Base-by-base conservation (phyloP, 1,140 invertebrate genomes). In the Pentalonia nigronervosa region DNA sequence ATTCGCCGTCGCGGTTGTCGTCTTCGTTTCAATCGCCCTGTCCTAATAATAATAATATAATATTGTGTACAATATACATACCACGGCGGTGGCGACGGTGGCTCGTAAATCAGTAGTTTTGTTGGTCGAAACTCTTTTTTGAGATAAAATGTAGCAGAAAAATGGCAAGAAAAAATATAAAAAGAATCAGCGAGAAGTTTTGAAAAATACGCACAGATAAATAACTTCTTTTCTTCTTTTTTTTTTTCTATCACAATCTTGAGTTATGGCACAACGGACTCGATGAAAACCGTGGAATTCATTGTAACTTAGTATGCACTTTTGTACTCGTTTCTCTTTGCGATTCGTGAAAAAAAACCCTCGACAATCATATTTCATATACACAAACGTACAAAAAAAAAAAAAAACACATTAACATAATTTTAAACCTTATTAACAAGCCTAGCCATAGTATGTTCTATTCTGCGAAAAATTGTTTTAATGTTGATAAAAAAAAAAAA, bases 41-140 rank as follows among this genome's bases (percentile, higher is more conserved):
- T n/a, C n/a, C n/a, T n/a, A n/a, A n/a, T n/a, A n/a, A n/a, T 14
- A 14, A 48, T 48, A 9, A 48, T 30, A 30, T 30, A 30, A 76
- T 20, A 67, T 67, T 14, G 23, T 11, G 41, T 47, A 41, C 41
- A 4, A 36, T 30, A 84, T 45, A 84, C 41, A 30, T 84, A 45
- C 60, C n/a, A n/a, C 48, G 50, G 21, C 21, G 20, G 50, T 2
- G 50, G 20, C 23, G 50, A 34, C 7, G 76, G 23, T 21, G 20
- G n/a, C 30, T 34, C 87, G 50, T 88, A 50, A 88, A 88, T 88
- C 87, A 88, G 87, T 53, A 48, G 87, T 50, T 88, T 88, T 88
- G 47, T 88, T 45, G 87, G 87, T 50, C 50, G 30, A 88, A 88
- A 88, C 47, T 23, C 21, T 89, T 56, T 53, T 56, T 23, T 21